Conservation (phyloP, 2,113 vertebrate genomes). For the Tympanuchus pallidicinctus region DNA sequence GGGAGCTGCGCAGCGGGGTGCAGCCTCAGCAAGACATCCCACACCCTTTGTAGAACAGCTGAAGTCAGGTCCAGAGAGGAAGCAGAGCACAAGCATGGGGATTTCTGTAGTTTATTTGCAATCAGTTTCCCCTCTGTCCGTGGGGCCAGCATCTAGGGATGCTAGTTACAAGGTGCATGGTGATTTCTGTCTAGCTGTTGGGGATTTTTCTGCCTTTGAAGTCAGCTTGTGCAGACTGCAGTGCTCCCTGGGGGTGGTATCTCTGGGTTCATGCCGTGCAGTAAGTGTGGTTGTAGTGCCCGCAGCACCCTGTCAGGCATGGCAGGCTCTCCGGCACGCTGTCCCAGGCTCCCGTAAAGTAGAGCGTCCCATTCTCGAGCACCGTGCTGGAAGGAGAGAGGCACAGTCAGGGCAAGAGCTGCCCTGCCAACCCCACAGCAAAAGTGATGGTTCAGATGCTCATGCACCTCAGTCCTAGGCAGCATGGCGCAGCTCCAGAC, state of each 20-base stretch:
- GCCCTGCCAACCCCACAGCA: not conserved
- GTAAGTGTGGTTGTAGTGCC: constrained; percentile 65
- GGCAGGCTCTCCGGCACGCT: rapidly evolving
- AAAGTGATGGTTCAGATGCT: not conserved
- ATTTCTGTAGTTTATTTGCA: constrained; percentile 31
- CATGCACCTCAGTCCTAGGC: rapidly evolving
- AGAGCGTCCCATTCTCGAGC: not conserved
- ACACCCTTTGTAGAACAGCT: not conserved
- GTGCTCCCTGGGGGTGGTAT: rapidly evolving
- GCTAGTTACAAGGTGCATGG: rapidly evolving
- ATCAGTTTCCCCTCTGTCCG: not conserved
- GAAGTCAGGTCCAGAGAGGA: rapidly evolving
- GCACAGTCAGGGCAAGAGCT: not conserved
- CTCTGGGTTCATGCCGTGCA: not conserved
- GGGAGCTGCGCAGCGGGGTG: not conserved
- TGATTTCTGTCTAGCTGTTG: not conserved
- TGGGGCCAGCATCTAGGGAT: not conserved
- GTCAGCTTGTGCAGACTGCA: not conserved
- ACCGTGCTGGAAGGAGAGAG: constrained; percentile 52
- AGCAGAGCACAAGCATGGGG: not conserved
- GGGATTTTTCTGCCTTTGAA: not conserved
- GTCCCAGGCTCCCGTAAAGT: constrained; percentile 56
- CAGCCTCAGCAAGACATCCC: not conserved
- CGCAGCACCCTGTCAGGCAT: constrained; percentile 62
- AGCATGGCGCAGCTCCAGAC: rapidly evolving